phyloP scores from a whole-genome alignment of 2,888 invertebrate genomes.

The Mycalesis mineus region DNA sequence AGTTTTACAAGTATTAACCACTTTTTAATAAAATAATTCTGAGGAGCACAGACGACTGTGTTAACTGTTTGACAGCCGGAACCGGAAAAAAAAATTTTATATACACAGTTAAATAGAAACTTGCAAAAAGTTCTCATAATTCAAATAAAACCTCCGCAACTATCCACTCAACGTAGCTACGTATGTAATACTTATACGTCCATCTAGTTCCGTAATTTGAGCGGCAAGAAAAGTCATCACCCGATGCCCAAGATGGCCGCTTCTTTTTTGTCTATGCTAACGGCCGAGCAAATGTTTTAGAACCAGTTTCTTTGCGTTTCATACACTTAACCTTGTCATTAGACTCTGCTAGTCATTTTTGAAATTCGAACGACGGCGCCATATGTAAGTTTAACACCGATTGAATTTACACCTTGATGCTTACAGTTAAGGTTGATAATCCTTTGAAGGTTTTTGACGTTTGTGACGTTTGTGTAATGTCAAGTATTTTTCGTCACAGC shows the following conservation, averaged over 20 bases:
- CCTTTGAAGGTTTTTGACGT: constrained; percentile 1
- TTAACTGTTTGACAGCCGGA: too few species aligned
- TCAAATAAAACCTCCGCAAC: constrained; percentile 6
- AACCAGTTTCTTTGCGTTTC: constrained; percentile 46
- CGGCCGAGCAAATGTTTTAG: constrained; percentile 40
- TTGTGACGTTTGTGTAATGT: constrained; percentile 23
- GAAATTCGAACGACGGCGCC: constrained; percentile 31
- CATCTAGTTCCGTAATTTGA: constrained; percentile 25
- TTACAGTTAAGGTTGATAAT: constrained; percentile 13
- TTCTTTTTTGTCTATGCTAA: constrained; percentile 43
- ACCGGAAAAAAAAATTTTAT: too few species aligned
- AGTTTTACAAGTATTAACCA: too few species aligned
- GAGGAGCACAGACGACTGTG: too few species aligned
- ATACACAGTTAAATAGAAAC: too few species aligned
- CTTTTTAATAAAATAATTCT: too few species aligned
- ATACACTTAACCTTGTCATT: constrained; percentile 47
- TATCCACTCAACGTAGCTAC: background rate
- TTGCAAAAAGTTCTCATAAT: too few species aligned
- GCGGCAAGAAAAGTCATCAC: constrained; percentile 38
- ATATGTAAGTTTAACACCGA: constrained; percentile 16
- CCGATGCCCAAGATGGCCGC: constrained; percentile 39
- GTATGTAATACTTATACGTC: background rate
- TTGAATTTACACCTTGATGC: background rate
- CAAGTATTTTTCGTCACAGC: constrained; percentile 38
- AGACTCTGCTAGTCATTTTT: constrained; percentile 41